A percentile compares a stretch with the other conserved stretches of the same genome.
Evolutionary conservation across 2,797 vertebrate species (phyloP).

Genomic region (Diglossa cyanea): DNA sequence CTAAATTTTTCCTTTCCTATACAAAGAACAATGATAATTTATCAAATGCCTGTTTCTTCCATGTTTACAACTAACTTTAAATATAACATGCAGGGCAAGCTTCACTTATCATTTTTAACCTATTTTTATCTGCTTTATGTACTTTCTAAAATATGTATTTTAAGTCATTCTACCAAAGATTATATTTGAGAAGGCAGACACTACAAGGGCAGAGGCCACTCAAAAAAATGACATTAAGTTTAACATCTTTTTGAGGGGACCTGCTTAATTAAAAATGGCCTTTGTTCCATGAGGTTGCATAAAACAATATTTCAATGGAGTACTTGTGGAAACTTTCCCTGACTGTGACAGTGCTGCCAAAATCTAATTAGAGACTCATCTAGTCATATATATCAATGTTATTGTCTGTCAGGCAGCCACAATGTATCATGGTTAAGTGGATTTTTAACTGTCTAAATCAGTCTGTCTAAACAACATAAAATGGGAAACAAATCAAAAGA

Average conservation of each 20-base stretch:
- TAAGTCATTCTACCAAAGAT: background rate
- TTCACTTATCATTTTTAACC: background rate
- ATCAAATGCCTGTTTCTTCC: background rate
- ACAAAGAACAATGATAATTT: background rate
- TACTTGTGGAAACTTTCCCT: conserved; percentile 77
- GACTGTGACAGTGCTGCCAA: conserved; percentile 85
- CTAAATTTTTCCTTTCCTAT: background rate
- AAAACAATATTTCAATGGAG: conserved; percentile 84
- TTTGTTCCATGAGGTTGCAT: conserved; percentile 75
- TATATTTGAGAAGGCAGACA: background rate
- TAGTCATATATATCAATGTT: conserved; percentile 89
- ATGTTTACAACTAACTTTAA: background rate
- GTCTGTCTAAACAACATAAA: conserved; percentile 75
- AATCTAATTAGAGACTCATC: conserved; percentile 95
- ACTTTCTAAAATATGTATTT: background rate
- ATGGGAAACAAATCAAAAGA: conserved; percentile 77
- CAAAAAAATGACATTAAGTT: conserved; percentile 1
- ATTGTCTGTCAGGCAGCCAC: conserved; percentile 88
- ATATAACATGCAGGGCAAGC: background rate
- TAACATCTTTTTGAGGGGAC: conserved; percentile 34
- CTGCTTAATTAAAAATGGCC: conserved; percentile 80
- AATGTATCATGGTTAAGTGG: conserved; percentile 83
- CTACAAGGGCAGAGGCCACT: conserved; percentile 15
- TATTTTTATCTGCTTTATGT: background rate
- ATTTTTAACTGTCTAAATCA: conserved; percentile 84